phyloP scores from a whole-genome alignment of 2,113 vertebrate species.

The Rynchops niger region DNA sequence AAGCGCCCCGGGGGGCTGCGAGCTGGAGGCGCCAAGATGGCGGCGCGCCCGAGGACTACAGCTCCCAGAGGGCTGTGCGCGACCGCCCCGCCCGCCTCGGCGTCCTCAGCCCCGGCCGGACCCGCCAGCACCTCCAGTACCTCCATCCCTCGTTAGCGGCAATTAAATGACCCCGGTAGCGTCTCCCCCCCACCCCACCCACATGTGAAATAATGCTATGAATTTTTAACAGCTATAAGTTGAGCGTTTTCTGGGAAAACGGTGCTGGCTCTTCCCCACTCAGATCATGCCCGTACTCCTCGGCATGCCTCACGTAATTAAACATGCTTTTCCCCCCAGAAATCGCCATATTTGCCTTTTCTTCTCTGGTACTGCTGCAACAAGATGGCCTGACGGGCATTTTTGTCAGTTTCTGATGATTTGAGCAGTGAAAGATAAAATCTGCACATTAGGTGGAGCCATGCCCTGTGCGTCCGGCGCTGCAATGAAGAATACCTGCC shows the following conservation, averaged over 20 bases:
- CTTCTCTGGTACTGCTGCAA: fast-evolving
- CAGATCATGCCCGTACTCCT: fast-evolving
- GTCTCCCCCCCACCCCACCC: fast-evolving
- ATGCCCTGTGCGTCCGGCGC: too few species aligned
- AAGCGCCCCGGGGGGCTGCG: neutral
- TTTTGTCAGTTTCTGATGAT: neutral
- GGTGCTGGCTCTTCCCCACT: fast-evolving
- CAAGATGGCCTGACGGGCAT: fast-evolving
- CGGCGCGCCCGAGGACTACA: neutral
- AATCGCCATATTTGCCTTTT: fast-evolving
- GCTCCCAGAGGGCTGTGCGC: neutral
- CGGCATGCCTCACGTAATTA: fast-evolving
- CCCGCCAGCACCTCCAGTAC: fast-evolving
- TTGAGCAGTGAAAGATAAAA: neutral
- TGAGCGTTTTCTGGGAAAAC: neutral
- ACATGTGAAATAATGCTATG: fast-evolving
- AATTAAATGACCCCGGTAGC: neutral
- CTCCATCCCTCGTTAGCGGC: neutral
- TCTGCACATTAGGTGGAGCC: neutral
- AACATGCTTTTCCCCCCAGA: neutral
- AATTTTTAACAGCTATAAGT: neutral
- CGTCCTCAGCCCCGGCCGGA: neutral
- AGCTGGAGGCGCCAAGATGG: neutral
- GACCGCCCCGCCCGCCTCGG: fast-evolving
- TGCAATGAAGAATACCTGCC: too few species aligned